phyloP scores from a whole-genome alignment of 1,140 invertebrate genomes.

The Pteromalus puparum region DNA sequence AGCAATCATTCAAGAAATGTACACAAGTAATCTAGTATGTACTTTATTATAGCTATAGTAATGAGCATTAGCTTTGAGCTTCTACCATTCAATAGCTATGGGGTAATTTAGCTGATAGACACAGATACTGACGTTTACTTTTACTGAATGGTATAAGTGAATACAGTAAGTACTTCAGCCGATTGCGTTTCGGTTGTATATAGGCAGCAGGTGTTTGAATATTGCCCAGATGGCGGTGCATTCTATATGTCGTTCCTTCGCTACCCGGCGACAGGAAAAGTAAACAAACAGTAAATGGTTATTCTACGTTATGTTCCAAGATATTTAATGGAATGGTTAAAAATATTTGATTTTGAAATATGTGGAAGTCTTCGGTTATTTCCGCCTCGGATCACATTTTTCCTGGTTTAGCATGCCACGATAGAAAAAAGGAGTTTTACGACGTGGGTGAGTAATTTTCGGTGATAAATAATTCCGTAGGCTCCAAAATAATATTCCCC shows the following conservation, averaged over 20 bases:
- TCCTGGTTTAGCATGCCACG: conserved; percentile 68
- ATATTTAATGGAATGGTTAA: neutral
- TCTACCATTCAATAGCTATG: too few relatives aligned
- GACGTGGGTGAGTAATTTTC: conserved; percentile 59
- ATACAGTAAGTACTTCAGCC: too few relatives aligned
- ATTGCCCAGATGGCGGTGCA: neutral
- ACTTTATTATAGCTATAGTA: too few relatives aligned
- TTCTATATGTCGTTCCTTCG: neutral
- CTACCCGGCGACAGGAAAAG: neutral
- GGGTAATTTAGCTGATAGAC: too few relatives aligned
- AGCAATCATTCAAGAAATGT: too few relatives aligned
- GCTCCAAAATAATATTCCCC: too few relatives aligned
- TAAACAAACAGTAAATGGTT: neutral
- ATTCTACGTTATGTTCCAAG: neutral
- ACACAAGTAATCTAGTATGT: too few relatives aligned
- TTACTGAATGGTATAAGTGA: too few relatives aligned
- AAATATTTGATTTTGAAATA: conserved; percentile 27
- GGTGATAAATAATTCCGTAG: neutral
- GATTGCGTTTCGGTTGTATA: too few relatives aligned
- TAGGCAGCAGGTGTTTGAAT: neutral
- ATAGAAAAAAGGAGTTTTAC: conserved; percentile 65
- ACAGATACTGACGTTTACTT: too few relatives aligned
- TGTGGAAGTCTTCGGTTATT: conserved; percentile 69
- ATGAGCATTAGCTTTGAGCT: too few relatives aligned
- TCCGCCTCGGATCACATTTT: conserved; percentile 74